Percentiles rank a stretch among this genome's conserved stretches.
These are phyloP conservation scores for Hippocampus guttulatus DNA, from an alignment of 2,113 vertebrate genomes.

Conservation along the genomic window DNA sequence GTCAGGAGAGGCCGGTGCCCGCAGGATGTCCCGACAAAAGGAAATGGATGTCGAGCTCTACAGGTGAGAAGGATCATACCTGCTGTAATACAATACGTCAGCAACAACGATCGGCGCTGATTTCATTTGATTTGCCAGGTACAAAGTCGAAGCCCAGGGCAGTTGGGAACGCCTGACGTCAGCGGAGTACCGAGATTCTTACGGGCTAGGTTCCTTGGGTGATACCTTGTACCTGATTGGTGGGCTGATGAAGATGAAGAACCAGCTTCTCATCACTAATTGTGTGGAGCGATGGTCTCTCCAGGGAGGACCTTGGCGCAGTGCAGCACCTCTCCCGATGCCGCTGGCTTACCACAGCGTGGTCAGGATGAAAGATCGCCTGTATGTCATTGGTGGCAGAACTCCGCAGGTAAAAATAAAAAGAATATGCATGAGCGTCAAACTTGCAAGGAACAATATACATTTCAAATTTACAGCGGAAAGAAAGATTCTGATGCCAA, in stretches of 20 bases:
- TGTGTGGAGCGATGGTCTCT: constrained; percentile 85
- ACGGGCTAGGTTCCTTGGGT: constrained; percentile 77
- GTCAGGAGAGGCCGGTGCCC: constrained; percentile 83
- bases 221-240: constrained; percentile 86
- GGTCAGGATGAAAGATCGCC: constrained; percentile 77
- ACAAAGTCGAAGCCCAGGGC: constrained; percentile 81
- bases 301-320: constrained; percentile 83
- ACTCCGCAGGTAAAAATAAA: constrained; percentile 85
- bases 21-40: constrained; percentile 83
- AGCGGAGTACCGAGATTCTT: constrained; percentile 87
- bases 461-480: background rate
- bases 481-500: too few species aligned
- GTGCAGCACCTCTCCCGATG: constrained; percentile 80
- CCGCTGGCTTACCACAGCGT: constrained; percentile 82
- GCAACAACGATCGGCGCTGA: background rate
- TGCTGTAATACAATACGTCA: background rate
- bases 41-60: constrained; percentile 83
- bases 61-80: constrained; percentile 70
- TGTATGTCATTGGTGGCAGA: constrained; percentile 91
- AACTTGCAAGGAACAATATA: background rate
- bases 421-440: background rate
- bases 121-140: constrained; percentile 69
- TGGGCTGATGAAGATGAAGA: constrained; percentile 93
- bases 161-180: constrained; percentile 87
- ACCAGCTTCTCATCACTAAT: constrained; percentile 87